A percentile compares a stretch with the other conserved stretches of the same genome.
phyloP scores from a whole-genome alignment of 1,140 invertebrate genomes.

The Achatina immaculata region DNA sequence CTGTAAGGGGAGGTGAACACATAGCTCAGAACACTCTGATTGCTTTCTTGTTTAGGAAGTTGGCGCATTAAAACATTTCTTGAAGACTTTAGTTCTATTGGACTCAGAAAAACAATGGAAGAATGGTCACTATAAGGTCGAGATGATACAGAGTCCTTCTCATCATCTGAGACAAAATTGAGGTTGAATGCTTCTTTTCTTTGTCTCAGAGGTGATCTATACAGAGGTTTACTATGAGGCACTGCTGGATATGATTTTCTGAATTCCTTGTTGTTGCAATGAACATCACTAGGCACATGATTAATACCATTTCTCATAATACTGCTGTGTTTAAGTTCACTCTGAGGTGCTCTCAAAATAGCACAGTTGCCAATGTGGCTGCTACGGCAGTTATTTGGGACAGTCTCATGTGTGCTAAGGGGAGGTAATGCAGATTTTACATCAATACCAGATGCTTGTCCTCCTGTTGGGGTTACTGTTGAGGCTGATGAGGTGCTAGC shows the following conservation, averaged over 20 bases:
- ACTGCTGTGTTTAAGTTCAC: conserved; percentile 16
- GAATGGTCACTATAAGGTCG: conserved; percentile 62
- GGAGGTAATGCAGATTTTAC: conserved; percentile 65
- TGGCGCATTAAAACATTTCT: conserved; percentile 55
- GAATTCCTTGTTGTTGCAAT: conserved; percentile 14
- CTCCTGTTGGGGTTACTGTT: conserved; percentile 55
- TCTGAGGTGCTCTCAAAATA: not conserved
- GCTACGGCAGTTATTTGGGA: not conserved
- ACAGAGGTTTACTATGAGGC: conserved; percentile 14
- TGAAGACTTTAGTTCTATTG: conserved; percentile 60
- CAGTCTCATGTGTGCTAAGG: conserved; percentile 29
- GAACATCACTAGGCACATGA: not conserved
- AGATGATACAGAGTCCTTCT: conserved; percentile 60
- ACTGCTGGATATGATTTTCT: conserved; percentile 34
- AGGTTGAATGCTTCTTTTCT: conserved; percentile 29
- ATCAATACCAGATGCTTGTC: conserved; percentile 62
- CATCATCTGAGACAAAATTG: conserved; percentile 59
- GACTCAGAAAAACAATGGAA: conserved; percentile 61
- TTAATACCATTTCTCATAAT: conserved; percentile 21
- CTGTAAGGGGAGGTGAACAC: conserved; percentile 41
- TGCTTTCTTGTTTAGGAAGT: conserved; percentile 51
- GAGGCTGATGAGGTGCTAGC: conserved; percentile 56
- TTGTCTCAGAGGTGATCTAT: conserved; percentile 15
- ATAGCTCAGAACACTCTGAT: conserved; percentile 43
- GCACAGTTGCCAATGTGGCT: not conserved